A percentile compares a stretch with the other conserved stretches of the same genome.
Evolutionary conservation across 37 sponge, comb jelly and placozoan genomes (phyloP).

Genomic region (Axinella damicornis): DNA sequence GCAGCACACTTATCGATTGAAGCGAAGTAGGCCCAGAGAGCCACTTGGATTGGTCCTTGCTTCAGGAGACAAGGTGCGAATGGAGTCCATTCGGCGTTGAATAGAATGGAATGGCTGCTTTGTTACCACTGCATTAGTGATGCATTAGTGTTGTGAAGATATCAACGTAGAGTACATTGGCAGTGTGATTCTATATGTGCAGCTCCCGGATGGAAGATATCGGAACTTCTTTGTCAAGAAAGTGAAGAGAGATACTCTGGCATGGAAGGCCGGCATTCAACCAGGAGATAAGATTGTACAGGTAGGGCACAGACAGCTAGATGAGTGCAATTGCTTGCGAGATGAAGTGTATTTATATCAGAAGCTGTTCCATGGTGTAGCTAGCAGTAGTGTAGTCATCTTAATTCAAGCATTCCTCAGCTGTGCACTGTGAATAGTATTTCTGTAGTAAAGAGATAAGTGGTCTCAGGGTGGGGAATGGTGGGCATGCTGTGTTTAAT

Average conservation of each 20-base stretch:
- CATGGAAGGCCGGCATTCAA: slow-evolving; percentile 63
- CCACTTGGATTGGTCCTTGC: slow-evolving; percentile 73
- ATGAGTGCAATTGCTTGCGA: no score
- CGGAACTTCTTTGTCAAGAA: slow-evolving; percentile 51
- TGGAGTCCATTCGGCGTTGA: no score
- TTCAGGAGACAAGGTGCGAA: slow-evolving; percentile 71
- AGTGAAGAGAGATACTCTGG: slow-evolving; percentile 59
- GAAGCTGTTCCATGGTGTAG: no score
- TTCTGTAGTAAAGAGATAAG: no score
- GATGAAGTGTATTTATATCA: no score
- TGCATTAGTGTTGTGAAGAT: no score
- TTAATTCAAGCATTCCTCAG: no score
- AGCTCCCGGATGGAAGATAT: slow-evolving; percentile 41
- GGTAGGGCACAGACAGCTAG: slow-evolving; percentile 22
- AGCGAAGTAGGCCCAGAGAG: slow-evolving; percentile 57
- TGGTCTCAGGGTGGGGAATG: no score
- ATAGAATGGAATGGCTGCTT: no score
- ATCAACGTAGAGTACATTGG: no score
- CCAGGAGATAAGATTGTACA: slow-evolving; percentile 76
- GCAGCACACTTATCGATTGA: slow-evolving; percentile 46
- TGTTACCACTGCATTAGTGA: not conserved
- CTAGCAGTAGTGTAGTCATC: no score
- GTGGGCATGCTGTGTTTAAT: not conserved
- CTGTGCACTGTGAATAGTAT: no score
- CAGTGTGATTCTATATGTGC: not conserved